Conservation (phyloP, 2,113 vertebrate genomes). For the Gasterosteus nipponicus region DNA sequence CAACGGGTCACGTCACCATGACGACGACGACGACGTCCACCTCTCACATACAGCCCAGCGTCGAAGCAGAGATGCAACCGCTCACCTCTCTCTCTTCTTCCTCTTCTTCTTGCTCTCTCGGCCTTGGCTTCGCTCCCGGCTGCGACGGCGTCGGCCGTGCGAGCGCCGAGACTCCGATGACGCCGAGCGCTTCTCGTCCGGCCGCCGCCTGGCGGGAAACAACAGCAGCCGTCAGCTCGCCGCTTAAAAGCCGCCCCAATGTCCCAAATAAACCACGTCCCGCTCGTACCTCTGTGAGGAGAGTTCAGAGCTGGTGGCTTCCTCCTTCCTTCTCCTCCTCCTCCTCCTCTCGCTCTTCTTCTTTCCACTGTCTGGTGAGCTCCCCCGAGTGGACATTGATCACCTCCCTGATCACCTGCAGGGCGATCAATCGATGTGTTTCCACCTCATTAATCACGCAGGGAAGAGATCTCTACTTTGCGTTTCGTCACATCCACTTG, state of each 20-base stretch:
- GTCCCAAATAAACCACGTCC: neutral
- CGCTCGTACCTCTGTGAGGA: conserved; percentile 79
- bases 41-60: too few relatives aligned
- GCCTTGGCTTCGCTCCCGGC: conserved; percentile 67
- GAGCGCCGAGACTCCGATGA: conserved; percentile 86
- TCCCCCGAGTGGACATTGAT: conserved; percentile 94
- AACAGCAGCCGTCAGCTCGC: neutral
- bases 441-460: neutral
- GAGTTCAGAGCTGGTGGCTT: conserved; percentile 54
- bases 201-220: conserved; percentile 46
- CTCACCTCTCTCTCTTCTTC: conserved; percentile 63
- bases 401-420: conserved; percentile 93
- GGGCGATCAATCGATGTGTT: neutral
- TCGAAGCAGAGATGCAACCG: neutral
- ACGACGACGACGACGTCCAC: too few relatives aligned
- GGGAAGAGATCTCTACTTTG: too few relatives aligned
- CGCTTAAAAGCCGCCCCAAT: neutral
- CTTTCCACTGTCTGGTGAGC: conserved; percentile 89
- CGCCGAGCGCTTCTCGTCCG: conserved; percentile 77
- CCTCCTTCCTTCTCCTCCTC: conserved; percentile 57
- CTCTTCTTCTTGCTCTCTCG: conserved; percentile 78
- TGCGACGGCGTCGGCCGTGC: conserved; percentile 78
- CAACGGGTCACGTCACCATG: too few relatives aligned
- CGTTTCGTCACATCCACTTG: too few relatives aligned
- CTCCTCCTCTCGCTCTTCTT: conserved; percentile 79